A percentile compares a stretch with the other conserved stretches of the same genome.
These are phyloP conservation scores for Condylostylus longicornis DNA, from an alignment of 1,140 invertebrate species.

Conservation along the genomic window DNA sequence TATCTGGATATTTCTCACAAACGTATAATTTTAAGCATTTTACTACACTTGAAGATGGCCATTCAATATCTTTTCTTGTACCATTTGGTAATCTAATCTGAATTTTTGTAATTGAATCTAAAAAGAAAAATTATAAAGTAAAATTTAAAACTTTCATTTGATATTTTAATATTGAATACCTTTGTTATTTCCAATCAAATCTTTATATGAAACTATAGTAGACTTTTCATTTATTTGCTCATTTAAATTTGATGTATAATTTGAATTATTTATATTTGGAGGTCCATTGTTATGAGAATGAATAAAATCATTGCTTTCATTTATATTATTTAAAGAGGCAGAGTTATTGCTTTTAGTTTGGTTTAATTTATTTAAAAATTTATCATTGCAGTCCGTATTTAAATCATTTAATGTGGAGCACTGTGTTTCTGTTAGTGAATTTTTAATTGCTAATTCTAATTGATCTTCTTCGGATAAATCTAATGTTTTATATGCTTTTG, in stretches of 20 bases:
- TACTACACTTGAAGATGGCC: slow-evolving; percentile 27
- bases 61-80: slow-evolving; percentile 17
- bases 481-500: slow-evolving; percentile 17
- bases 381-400: too few species aligned
- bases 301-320: slow-evolving; percentile 1
- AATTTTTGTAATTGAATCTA: slow-evolving; percentile 15
- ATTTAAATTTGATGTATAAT: slow-evolving; percentile 11
- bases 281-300: neutral
- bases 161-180: too few species aligned
- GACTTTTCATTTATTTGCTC: too few species aligned
- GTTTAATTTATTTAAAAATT: slow-evolving; percentile 13
- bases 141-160: neutral
- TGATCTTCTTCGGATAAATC: slow-evolving; percentile 29
- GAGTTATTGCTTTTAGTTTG: slow-evolving; percentile 7
- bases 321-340: slow-evolving; percentile 2
- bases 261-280: neutral
- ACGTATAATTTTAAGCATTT: slow-evolving; percentile 23
- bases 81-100: slow-evolving; percentile 22
- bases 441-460: slow-evolving; percentile 25
- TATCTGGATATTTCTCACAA: slow-evolving; percentile 24
- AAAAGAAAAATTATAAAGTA: neutral
- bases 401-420: too few species aligned
- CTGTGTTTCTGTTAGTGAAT: slow-evolving; percentile 24
- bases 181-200: slow-evolving; percentile 1
- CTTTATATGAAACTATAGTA: too few species aligned